Evolutionary conservation across 1,140 invertebrate genomes (phyloP), one percentile per base, ranked within the genome.

Genomic region (Ips typographus): DNA sequence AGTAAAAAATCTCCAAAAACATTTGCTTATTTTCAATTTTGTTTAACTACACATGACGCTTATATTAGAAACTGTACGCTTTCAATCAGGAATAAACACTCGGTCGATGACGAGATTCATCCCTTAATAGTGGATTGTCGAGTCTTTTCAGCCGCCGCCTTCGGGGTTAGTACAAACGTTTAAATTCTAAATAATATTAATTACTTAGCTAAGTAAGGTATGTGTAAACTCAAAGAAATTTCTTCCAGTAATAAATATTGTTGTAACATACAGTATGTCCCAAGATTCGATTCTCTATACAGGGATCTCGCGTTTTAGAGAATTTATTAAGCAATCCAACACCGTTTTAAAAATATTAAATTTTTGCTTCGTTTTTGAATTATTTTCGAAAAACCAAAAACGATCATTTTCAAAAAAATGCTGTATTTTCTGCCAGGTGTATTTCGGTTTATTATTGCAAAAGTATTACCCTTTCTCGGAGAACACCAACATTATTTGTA

Each of bases 41-140:
- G 37, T 55, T 39, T 39, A 4, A 43, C 55, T 47, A 42, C 42
- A 7, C 43, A 40, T 22, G 5, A 68, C 65, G 60, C 67, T 69
- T 69, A 69, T 44, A 49, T 39, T 63, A 69, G 67, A 63, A 69
- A 52, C 52, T 6, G 56, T 56, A 69, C 67, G 67, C 67, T 69
- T 69, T 40, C 51, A 53, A 63, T 69, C 67, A 69, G 67, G 67
- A 69, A 69, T 69, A 68, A 58, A 36, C 37, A 37, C 37, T 7
- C 39, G 65, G 39, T 67, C 53, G 65, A 41, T 36, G 55, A 61
- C 7, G 42, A 43, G 58, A 49, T 68, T 68, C 55, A 59, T 60
- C 52, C 6, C 37, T 37, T 37, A 55, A 55, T 55, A 57, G 43
- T 70, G 57, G 53, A 47, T 49, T 55, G 22, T 22, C 65, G 60